Conservation (phyloP, 2,113 vertebrate genomes). For the Lagopus leucura region DNA sequence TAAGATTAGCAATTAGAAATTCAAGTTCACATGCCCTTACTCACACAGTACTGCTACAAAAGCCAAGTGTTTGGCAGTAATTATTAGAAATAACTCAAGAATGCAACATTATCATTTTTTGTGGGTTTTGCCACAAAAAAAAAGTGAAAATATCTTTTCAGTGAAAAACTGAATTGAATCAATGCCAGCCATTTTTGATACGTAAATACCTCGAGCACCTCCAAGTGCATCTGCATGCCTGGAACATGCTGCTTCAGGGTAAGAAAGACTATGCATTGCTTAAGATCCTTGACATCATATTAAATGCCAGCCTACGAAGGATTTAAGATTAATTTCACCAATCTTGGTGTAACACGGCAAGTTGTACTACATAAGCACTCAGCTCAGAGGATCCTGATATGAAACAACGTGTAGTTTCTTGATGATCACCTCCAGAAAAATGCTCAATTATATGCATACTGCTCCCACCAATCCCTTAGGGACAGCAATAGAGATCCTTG, state of each 20-base stretch:
- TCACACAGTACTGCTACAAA: not conserved
- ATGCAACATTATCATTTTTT: not conserved
- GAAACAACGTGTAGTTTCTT: not conserved
- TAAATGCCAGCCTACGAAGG: not conserved
- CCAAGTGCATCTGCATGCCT: not conserved
- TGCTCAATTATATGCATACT: not conserved
- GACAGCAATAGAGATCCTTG: not conserved
- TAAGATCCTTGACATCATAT: not conserved
- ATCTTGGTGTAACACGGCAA: not conserved
- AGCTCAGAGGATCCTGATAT: not conserved
- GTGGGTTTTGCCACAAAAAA: not conserved
- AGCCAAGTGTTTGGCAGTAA: not conserved
- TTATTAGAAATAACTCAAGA: not conserved
- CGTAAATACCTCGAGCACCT: not conserved
- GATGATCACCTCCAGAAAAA: not conserved
- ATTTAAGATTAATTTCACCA: conserved; percentile 11
- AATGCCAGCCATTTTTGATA: not conserved
- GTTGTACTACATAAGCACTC: not conserved
- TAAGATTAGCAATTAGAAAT: not conserved
- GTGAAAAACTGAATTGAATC: not conserved
- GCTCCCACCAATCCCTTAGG: not conserved
- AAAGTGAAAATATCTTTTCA: too few relatives aligned
- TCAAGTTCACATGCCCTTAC: not conserved
- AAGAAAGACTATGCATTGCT: not conserved
- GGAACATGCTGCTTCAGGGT: not conserved